Conservation (phyloP, 2,797 vertebrate species). For the Poeciliopsis infans region DNA sequence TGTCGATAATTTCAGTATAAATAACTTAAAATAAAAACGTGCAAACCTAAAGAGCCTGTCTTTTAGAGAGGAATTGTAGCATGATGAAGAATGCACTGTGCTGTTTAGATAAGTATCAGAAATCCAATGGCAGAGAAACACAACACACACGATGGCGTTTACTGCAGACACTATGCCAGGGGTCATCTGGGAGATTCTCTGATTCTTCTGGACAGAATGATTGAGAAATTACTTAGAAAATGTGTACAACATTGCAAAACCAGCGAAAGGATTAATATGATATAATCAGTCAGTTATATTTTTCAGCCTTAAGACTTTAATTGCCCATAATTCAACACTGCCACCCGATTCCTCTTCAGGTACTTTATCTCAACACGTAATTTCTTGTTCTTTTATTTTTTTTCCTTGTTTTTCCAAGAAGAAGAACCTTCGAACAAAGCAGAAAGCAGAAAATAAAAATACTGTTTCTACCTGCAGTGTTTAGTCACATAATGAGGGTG, state of each 20-base stretch:
- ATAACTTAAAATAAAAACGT: not conserved
- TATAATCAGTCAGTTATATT: not conserved
- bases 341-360: not conserved
- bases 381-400: constrained; percentile 4
- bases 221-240: not conserved
- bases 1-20: not conserved
- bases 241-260: not conserved
- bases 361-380: not conserved
- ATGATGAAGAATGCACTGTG: not conserved
- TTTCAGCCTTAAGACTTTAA: not conserved
- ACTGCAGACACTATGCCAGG: not conserved
- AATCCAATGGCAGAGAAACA: not conserved
- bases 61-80: not conserved
- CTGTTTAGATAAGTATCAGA: not conserved
- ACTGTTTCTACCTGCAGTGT: not conserved
- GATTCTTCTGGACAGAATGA: not conserved
- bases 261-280: not conserved
- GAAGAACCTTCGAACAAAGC: not conserved
- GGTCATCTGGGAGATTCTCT: not conserved
- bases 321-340: not conserved
- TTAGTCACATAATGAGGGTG: not conserved
- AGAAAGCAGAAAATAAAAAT: not conserved
- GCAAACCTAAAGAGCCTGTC: not conserved
- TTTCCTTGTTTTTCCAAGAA: not conserved
- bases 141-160: not conserved